Base-by-base conservation (phyloP, 2,113 vertebrate species). In the Cavia aperea region DNA sequence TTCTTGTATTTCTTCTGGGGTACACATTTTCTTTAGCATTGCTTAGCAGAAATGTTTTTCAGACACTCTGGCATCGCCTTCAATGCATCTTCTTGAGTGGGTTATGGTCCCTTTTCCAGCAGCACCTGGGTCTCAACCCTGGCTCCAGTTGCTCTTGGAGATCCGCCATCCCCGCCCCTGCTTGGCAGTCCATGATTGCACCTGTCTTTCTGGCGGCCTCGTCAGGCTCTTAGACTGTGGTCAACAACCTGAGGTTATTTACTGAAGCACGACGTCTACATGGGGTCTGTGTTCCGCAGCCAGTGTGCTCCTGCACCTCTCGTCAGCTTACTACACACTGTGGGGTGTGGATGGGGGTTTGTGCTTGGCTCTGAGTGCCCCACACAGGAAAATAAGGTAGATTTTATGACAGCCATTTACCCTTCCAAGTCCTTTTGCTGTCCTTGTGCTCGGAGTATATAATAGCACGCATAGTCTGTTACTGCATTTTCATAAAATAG, bases 401-500 rank as follows among this genome's bases (percentile, higher is more conserved):
- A 15, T 78, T 92, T 66, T 24, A 4, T 68, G 29, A 60, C 18
- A 10, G 36, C 58, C 36, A 29, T 19, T 88, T 49, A 26, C 87
- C 49, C 36, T 23, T 79, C 70, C 56, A 31, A 83, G 4, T 43
- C 33, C 56, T 39, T 85, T 66, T 60, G n/a, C 73, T 72, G 58
- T 87, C 36, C 56, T 87, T 88, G 24, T 87, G 26, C 77, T 72
- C 73, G 15, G n/a, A 84, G 21, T 54, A 60, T 43, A 77, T 66
- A 16, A 16, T 43, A 7, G 63, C 85, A 23, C 36, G 63, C 23
- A 15, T 87, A 73, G 54, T 51, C 81, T 87, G 43, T 63, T 56
- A n/a, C 18, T 60, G 24, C 15, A 72, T 92, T 87, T 94, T 82
- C 43, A 43, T 78, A 90, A 94, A 82, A 85, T 33, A 58, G 7